Base-by-base conservation (phyloP, 2,113 vertebrate genomes). In the Lucifuga dentata region DNA sequence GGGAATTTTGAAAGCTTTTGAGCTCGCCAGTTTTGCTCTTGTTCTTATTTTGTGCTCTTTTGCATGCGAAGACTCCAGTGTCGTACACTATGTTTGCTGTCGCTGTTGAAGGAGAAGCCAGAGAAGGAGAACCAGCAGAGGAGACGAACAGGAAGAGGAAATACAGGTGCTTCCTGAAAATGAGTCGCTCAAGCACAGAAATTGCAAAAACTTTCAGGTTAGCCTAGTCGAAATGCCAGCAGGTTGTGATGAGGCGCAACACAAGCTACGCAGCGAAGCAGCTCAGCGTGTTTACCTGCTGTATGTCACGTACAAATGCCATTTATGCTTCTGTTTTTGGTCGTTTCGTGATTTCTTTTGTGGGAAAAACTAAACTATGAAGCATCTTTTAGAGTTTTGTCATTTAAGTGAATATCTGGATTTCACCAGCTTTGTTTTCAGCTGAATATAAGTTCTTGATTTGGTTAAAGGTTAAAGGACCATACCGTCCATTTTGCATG, bases 121-220 rank as follows among this genome's bases (percentile, higher is more conserved):
- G 80, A 61, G 60, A 44, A 51, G 45, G 32, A 60, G 40, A 57
- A 33, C 32, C 58, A 7, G 62, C 32, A 2, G 29, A 68, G 12
- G 63, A 36, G 60, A 72, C 53, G 78, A 73, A 68, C 72, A 72
- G 83, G 85, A 85, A 85, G 56, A 67, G 74, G 85, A 79, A 68
- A 33, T 20, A 43, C 76, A 75, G 70, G 67, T 77, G 84, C 82
- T 86, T 90, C 89, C 87, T 76, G 74, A 32, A 62, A 63, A 58
- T 26, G 38, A 29, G 8, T 35, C 12, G 19, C 66, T 55, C 29
- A 5, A 29, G 32, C 5, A 11, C 24, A 41, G 32, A 51, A 36
- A 33, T 67, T 35, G 16, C 0, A n/a, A 23, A 40, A n/a, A 51
- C 9, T 0, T 11, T 26, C 7, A 17, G 36, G 75, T 64, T 57